Percentiles rank a stretch among this genome's conserved stretches.
These are phyloP conservation scores for Vidua macroura DNA, from an alignment of 2,113 vertebrate genomes.

Conservation along the genomic window DNA sequence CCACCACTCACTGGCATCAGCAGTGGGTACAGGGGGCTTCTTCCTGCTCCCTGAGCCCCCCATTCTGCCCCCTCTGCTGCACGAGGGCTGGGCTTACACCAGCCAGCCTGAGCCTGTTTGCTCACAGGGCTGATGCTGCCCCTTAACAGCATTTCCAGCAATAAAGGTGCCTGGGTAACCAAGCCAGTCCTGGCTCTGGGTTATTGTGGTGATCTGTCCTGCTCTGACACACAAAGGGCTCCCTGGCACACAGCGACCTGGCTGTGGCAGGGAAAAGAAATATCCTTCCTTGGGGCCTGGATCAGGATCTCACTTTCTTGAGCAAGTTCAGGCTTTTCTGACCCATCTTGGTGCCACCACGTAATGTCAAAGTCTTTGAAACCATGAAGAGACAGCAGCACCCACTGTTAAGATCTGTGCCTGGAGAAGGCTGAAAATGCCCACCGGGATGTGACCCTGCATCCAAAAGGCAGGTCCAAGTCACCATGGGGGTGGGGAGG, in stretches of 20 bases:
- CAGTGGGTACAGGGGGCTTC: not conserved
- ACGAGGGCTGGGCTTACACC: not conserved
- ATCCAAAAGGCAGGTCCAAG: not conserved
- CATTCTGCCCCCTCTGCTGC: not conserved
- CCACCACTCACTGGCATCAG: rapidly evolving
- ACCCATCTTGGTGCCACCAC: not conserved
- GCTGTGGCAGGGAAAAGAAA: not conserved
- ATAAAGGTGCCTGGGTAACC: constrained; percentile 47
- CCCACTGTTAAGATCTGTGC: not conserved
- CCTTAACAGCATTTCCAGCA: constrained; percentile 28
- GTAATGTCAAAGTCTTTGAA: not conserved
- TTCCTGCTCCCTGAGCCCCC: rapidly evolving
- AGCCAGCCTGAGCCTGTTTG: not conserved
- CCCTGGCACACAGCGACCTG: not conserved
- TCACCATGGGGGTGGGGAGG: not conserved
- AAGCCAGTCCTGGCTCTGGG: not conserved
- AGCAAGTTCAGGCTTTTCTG: not conserved
- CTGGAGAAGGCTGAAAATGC: not conserved
- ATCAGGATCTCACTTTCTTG: not conserved
- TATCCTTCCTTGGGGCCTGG: not conserved
- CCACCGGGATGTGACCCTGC: not conserved
- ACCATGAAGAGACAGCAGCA: not conserved
- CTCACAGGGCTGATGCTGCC: not conserved
- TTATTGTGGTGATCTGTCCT: constrained; percentile 17
- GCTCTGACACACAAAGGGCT: not conserved